Percentiles rank a stretch among this genome's conserved stretches.
Evolutionary conservation across 2,113 vertebrate species (phyloP).

Genomic region (Callipepla squamata): DNA sequence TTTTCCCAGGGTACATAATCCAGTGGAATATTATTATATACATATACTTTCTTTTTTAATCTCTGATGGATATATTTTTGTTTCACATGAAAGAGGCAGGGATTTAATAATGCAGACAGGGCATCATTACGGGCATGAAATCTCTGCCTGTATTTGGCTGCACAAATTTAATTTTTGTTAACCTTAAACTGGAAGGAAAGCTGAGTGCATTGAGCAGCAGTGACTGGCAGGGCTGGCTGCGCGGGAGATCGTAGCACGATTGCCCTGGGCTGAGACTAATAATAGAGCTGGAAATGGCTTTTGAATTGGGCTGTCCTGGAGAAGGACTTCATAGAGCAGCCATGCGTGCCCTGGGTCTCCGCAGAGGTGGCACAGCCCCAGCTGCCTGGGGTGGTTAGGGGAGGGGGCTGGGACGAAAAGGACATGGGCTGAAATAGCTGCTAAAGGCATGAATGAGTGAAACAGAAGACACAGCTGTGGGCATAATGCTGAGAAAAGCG

Average conservation of each 20-base stretch:
- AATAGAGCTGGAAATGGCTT: conserved; percentile 60
- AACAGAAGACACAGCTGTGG: neutral
- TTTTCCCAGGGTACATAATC: conserved; percentile 12
- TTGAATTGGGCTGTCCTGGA: conserved; percentile 11
- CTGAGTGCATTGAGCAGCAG: neutral
- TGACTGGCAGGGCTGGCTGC: neutral
- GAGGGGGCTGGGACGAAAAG: neutral
- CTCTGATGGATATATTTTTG: conserved; percentile 35
- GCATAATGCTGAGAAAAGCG: neutral
- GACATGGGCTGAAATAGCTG: neutral
- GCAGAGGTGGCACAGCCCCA: neutral
- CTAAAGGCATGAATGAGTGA: neutral
- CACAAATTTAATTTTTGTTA: conserved; percentile 28
- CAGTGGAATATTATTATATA: neutral
- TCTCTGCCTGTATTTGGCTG: conserved; percentile 35
- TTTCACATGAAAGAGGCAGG: conserved; percentile 35
- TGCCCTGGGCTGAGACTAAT: conserved; percentile 49
- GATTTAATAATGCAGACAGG: conserved; percentile 42
- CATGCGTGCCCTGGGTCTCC: neutral
- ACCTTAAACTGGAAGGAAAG: conserved; percentile 20
- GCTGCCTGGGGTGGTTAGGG: neutral
- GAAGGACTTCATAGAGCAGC: conserved; percentile 27
- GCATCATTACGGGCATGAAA: conserved; percentile 42
- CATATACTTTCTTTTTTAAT: neutral
- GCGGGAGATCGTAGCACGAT: neutral